Evolutionary conservation across 2,113 vertebrate genomes (phyloP).

Genomic region (Spheniscus mendiculus): DNA sequence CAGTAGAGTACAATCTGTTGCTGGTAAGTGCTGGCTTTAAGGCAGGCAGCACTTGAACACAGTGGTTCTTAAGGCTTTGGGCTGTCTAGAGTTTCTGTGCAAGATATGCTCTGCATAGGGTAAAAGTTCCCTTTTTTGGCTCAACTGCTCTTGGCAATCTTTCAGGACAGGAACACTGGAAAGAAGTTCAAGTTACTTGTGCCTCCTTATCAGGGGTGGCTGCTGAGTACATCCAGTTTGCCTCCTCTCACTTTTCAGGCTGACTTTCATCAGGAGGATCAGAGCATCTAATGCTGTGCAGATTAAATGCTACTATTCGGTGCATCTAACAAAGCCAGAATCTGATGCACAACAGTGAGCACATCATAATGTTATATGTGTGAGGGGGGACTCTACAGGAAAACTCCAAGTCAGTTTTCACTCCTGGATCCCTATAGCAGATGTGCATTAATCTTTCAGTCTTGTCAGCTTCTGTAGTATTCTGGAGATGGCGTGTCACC

Average conservation of each 20-base stretch:
- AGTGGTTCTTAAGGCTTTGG: neutral
- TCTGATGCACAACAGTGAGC: neutral
- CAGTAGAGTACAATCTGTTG: neutral
- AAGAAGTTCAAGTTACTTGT: neutral
- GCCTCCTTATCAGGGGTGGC: neutral
- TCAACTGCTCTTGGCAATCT: neutral
- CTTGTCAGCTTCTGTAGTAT: neutral
- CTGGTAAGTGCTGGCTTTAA: neutral
- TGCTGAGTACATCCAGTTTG: neutral
- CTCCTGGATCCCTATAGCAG: neutral
- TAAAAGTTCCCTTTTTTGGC: neutral
- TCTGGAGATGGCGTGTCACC: neutral
- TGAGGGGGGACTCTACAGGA: neutral
- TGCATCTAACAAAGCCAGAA: neutral
- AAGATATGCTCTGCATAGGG: fast-evolving
- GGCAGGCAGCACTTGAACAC: neutral
- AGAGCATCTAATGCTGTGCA: neutral
- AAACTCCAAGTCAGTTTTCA: neutral
- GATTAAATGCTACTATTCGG: neutral
- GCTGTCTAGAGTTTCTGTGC: neutral
- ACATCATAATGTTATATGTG: fast-evolving
- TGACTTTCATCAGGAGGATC: neutral
- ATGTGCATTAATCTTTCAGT: neutral
- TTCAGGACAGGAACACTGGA: neutral
- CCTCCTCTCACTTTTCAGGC: neutral